phyloP scores from a whole-genome alignment of 2,113 vertebrate genomes.

The Hucho hucho region DNA sequence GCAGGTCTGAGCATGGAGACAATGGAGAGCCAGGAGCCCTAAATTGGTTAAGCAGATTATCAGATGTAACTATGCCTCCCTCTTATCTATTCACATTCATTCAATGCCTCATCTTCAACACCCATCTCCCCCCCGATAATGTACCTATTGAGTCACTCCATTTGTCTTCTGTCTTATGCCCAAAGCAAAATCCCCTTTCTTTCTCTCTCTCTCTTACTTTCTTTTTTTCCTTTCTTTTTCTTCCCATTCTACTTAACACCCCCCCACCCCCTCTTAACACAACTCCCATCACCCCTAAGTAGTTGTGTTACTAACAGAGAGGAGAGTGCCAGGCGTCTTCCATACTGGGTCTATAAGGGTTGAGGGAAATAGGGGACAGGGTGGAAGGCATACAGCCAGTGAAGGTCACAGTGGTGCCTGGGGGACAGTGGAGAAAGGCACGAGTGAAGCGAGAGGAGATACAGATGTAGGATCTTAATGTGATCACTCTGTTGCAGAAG shows the following conservation, averaged over 20 bases:
- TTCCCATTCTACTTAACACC: slow-evolving; percentile 7
- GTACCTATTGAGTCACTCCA: slow-evolving; percentile 60
- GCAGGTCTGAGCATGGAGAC: neutral
- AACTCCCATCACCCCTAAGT: slow-evolving; percentile 2
- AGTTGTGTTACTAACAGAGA: neutral
- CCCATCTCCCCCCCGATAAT: slow-evolving; percentile 55
- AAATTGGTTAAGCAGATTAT: slow-evolving; percentile 59
- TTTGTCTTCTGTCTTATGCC: slow-evolving; percentile 63
- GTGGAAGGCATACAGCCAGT: slow-evolving; percentile 2
- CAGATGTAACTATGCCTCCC: slow-evolving; percentile 47
- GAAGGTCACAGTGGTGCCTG: slow-evolving; percentile 19
- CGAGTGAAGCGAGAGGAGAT: neutral
- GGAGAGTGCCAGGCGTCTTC: neutral
- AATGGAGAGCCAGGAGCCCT: slow-evolving; percentile 49
- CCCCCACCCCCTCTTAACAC: neutral
- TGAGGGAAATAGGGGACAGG: neutral
- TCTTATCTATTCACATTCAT: slow-evolving; percentile 58
- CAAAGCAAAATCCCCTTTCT: slow-evolving; percentile 51
- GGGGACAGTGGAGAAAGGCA: neutral
- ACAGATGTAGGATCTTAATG: too few relatives aligned
- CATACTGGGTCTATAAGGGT: neutral
- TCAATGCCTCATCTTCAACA: slow-evolving; percentile 47
- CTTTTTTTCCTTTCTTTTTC: neutral
- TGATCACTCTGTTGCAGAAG: too few relatives aligned
- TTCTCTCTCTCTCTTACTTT: slow-evolving; percentile 10